Conservation (phyloP, 2,797 vertebrate species). For the Parotocinclus haroldoi region DNA sequence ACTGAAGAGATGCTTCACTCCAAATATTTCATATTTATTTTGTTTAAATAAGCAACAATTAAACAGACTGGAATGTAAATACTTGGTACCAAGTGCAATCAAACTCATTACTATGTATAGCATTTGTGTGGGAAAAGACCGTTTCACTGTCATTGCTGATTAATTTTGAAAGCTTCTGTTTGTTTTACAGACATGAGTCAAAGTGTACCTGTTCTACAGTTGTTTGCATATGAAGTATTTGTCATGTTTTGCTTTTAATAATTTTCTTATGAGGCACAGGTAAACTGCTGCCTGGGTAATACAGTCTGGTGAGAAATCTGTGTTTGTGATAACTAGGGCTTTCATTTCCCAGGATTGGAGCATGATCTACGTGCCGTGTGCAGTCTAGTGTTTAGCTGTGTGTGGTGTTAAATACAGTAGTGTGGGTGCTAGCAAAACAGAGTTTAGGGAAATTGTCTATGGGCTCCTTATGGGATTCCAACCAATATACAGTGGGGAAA, state of each 20-base stretch:
- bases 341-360: too few species aligned
- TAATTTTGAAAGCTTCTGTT: slow-evolving; percentile 63
- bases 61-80: slow-evolving; percentile 46
- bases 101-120: slow-evolving; percentile 54
- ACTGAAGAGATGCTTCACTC: slow-evolving; percentile 17
- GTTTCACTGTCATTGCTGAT: slow-evolving; percentile 54
- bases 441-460: too few species aligned
- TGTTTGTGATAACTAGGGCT: too few species aligned
- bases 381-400: too few species aligned
- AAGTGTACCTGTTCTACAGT: slow-evolving; percentile 55
- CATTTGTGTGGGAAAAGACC: slow-evolving; percentile 55
- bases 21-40: slow-evolving; percentile 3
- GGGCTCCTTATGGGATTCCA: too few species aligned
- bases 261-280: background rate
- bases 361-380: too few species aligned
- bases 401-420: too few species aligned
- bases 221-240: slow-evolving; percentile 38
- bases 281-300: slow-evolving; percentile 51
- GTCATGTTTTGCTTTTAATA: background rate
- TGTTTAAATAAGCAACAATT: slow-evolving; percentile 14
- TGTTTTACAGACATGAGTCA: slow-evolving; percentile 50
- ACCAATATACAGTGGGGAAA: too few species aligned
- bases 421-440: too few species aligned
- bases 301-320: slow-evolving; percentile 32
- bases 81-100: slow-evolving; percentile 54